Evolutionary conservation across 2,113 vertebrate species (phyloP).

Genomic region (Parotia lawesii): DNA sequence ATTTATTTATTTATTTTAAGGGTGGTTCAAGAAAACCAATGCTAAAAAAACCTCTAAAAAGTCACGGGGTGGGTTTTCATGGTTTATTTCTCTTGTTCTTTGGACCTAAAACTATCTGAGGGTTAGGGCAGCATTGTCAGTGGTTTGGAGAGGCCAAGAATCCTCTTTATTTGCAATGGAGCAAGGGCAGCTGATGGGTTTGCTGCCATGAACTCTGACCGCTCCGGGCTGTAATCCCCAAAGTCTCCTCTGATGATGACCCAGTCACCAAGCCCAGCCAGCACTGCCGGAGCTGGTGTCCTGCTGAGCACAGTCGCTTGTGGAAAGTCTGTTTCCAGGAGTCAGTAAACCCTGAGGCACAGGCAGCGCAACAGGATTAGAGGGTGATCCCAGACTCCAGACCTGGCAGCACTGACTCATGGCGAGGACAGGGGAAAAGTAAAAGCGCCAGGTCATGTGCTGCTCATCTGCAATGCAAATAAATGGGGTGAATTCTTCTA

Average conservation of each 20-base stretch:
- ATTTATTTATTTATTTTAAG: neutral
- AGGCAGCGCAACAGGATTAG: neutral
- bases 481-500: neutral
- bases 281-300: neutral
- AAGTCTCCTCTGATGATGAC: neutral
- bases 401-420: neutral
- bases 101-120: neutral
- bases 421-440: neutral
- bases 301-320: neutral
- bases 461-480: conserved; percentile 9
- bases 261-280: neutral
- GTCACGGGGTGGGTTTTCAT: neutral
- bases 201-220: neutral
- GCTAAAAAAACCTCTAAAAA: neutral
- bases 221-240: neutral
- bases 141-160: neutral
- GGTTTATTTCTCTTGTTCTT: conserved; percentile 6
- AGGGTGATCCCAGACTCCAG: neutral
- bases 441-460: neutral
- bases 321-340: neutral
- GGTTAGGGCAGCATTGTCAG: neutral
- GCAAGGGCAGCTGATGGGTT: neutral
- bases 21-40: neutral
- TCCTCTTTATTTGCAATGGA: neutral
- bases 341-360: neutral